Percentiles rank a stretch among this genome's conserved stretches.
Evolutionary conservation across 2,797 vertebrate species (phyloP).

Genomic region (Choloepus didactylus): DNA sequence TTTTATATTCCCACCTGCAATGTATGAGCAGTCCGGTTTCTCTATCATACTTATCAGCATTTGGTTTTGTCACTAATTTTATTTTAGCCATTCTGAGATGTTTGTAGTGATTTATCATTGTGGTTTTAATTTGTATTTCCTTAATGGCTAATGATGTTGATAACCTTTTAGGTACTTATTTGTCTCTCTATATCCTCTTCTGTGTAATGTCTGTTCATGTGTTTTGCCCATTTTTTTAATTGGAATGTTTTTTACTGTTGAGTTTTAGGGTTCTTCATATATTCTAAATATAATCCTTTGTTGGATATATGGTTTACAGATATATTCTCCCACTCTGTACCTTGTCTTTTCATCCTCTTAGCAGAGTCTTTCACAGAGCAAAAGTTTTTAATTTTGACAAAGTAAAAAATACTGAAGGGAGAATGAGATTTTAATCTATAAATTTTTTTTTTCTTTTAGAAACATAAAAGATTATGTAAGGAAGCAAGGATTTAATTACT

Average conservation of each 20-base stretch:
- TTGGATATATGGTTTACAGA: neutral
- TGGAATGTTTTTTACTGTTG: neutral
- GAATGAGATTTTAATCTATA: neutral
- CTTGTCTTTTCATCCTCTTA: neutral
- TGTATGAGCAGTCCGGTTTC: neutral
- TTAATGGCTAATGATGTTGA: neutral
- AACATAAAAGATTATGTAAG: neutral
- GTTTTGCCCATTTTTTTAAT: neutral
- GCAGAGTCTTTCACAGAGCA: neutral
- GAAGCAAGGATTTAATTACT: slow-evolving; percentile 16
- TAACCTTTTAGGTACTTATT: neutral
- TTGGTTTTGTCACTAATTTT: neutral
- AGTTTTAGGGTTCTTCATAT: neutral
- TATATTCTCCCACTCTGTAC: neutral
- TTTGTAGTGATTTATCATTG: neutral
- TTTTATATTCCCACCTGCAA: neutral
- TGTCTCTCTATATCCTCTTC: neutral
- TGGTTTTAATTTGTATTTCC: neutral
- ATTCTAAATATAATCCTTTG: neutral
- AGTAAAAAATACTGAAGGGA: neutral
- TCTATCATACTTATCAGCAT: neutral
- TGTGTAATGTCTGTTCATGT: neutral
- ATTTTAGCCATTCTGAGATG: neutral
- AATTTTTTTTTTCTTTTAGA: neutral
- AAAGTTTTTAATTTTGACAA: neutral